Evolutionary conservation across 2,113 vertebrate species (phyloP).

Genomic region (Poecilia latipinna): DNA sequence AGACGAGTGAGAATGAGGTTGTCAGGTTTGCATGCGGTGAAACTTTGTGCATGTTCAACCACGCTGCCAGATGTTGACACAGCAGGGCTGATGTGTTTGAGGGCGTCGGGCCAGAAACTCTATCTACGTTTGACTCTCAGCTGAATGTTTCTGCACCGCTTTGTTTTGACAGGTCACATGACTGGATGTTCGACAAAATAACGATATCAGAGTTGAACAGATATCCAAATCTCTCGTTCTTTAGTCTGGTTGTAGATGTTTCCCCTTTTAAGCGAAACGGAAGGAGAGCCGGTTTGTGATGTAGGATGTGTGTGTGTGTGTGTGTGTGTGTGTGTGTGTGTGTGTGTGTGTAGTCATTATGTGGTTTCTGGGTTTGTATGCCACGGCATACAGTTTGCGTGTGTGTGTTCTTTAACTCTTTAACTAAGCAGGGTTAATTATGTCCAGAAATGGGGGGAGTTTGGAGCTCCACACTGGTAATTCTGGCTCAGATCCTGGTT

Average conservation of each 20-base stretch:
- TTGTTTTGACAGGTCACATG: constrained; percentile 52
- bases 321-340: no score
- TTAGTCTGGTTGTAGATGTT: constrained; percentile 37
- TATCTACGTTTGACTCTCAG: constrained; percentile 10
- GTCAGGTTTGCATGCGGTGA: neutral
- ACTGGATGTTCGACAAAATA: constrained; percentile 30
- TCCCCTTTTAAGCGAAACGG: constrained; percentile 26
- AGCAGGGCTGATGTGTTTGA: constrained; percentile 32
- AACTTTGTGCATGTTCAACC: neutral
- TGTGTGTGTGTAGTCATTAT: neutral
- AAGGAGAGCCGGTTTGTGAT: neutral
- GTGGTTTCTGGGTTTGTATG: constrained; percentile 12
- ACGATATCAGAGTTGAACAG: neutral
- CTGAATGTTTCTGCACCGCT: constrained; percentile 30
- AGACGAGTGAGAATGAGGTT: neutral
- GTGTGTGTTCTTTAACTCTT: neutral
- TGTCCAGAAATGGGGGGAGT: constrained; percentile 18
- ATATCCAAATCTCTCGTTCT: neutral
- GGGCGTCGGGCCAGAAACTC: constrained; percentile 11
- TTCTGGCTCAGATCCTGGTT: constrained; percentile 53
- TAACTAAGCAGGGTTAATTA: constrained; percentile 35
- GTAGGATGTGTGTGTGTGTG: no score
- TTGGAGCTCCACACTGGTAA: constrained; percentile 41
- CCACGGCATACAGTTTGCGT: neutral
- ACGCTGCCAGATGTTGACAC: constrained; percentile 32